These are phyloP conservation scores for Ophion obscuratus DNA, from an alignment of 2,888 invertebrate genomes.

Conservation along the genomic window DNA sequence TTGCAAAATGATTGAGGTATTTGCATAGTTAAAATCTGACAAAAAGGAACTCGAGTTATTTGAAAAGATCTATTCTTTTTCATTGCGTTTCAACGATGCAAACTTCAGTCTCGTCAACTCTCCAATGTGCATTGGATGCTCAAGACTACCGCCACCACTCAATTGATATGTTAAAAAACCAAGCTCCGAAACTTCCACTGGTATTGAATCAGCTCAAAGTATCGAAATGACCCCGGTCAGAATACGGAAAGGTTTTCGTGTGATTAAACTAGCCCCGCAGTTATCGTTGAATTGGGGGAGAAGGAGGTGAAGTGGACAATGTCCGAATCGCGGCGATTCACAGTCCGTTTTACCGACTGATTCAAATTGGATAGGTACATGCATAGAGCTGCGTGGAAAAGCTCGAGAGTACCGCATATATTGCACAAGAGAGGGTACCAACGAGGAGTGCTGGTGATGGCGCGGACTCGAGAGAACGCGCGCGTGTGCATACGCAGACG, in stretches of 20 bases:
- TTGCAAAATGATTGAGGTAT: too few relatives aligned
- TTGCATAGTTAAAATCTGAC: too few relatives aligned
- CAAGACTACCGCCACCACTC: too few relatives aligned
- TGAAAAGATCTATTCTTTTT: too few relatives aligned
- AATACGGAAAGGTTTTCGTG: conserved; percentile 12
- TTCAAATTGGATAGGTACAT: conserved; percentile 40
- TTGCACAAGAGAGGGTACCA: conserved; percentile 26
- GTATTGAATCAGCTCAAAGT: background rate
- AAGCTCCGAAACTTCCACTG: too few relatives aligned
- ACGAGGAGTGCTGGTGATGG: conserved; percentile 37
- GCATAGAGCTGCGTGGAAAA: conserved; percentile 7
- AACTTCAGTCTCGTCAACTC: too few relatives aligned
- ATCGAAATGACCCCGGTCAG: background rate
- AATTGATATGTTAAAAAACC: too few relatives aligned
- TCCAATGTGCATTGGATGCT: too few relatives aligned
- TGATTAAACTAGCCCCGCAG: conserved; percentile 30
- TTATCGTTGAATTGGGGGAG: background rate
- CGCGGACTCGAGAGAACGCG: conserved; percentile 36
- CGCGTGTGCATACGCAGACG: conserved; percentile 33
- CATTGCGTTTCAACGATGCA: too few relatives aligned
- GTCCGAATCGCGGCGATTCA: conserved; percentile 39
- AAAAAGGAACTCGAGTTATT: too few relatives aligned
- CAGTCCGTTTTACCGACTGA: conserved; percentile 39
- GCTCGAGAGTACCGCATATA: conserved; percentile 37
- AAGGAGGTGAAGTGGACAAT: conserved; percentile 21